Conservation (phyloP, 2,113 vertebrate genomes). For the Petrocephalus zakoni region DNA sequence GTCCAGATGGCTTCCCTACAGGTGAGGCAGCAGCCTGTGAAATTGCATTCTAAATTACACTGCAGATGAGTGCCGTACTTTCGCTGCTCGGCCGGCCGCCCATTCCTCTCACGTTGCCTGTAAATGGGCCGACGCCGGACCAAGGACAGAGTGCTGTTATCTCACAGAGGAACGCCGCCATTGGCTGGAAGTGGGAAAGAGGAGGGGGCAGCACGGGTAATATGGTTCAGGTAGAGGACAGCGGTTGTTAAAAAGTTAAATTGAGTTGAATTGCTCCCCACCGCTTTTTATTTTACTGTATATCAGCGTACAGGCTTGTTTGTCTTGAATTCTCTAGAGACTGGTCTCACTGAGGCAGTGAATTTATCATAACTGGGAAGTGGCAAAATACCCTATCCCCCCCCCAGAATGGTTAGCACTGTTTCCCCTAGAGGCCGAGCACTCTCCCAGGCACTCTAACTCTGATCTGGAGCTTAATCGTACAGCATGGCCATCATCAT, state of each 20-base stretch:
- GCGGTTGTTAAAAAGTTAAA: neutral
- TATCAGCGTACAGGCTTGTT: conserved; percentile 2
- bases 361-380: conserved; percentile 3
- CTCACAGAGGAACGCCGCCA: conserved; percentile 9
- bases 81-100: conserved; percentile 28
- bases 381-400: neutral
- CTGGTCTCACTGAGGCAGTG: conserved; percentile 41
- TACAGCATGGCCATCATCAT: neutral
- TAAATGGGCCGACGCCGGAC: conserved; percentile 59
- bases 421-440: neutral
- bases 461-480: neutral
- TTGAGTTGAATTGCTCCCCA: neutral
- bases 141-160: conserved; percentile 40
- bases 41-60: conserved; percentile 84
- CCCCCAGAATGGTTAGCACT: neutral
- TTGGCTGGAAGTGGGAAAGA: conserved; percentile 26
- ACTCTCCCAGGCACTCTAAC: neutral
- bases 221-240: conserved; percentile 37
- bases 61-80: conserved; percentile 53
- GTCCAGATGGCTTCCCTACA: conserved; percentile 69
- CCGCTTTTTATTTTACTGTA: neutral
- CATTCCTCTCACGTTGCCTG: conserved; percentile 56
- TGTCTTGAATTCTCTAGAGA: conserved; percentile 47
- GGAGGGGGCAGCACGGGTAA: conserved; percentile 6
- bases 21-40: conserved; percentile 86